Conservation (phyloP, 1,140 invertebrate genomes). For the Apis mellifera region Amel_HAv3.1 CM009934.2:5096501-5097000, state of each 20-base stretch:
- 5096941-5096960: too few relatives aligned
- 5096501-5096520: too few relatives aligned
- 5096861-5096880: not conserved
- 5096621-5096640: too few relatives aligned
- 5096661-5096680: not conserved
- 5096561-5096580: too few relatives aligned
- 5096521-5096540: too few relatives aligned
- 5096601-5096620: too few relatives aligned
- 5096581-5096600: too few relatives aligned
- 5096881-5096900: not conserved
- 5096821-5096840: not conserved
- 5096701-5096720: slow-evolving; percentile 8
- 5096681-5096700: not conserved
- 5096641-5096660: too few relatives aligned
- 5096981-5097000: too few relatives aligned
- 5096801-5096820: not conserved
- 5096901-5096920: not conserved
- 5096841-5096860: not conserved
- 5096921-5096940: not conserved
- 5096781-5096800: not conserved
- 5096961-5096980: too few relatives aligned
- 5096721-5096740: slow-evolving; percentile 22
- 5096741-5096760: not conserved
- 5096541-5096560: too few relatives aligned
- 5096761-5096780: slow-evolving; percentile 1